Base-by-base conservation (phyloP, 2,888 invertebrate species). In the Bedellia somnulentella region DNA sequence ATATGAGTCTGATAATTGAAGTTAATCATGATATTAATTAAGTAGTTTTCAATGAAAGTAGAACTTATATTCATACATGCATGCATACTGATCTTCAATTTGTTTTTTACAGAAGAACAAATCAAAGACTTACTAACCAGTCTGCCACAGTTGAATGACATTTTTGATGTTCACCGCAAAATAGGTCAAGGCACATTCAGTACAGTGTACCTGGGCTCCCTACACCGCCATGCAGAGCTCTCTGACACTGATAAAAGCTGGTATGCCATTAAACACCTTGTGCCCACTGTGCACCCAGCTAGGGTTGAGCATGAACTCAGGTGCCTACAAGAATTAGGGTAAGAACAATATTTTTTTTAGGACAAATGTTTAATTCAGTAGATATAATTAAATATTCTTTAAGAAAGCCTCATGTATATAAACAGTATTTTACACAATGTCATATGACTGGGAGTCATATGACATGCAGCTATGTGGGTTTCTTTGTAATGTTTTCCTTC, bases 121-220 rank as follows among this genome's bases (percentile, higher is more conserved):
- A 77, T 79, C 28, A 43, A 43, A 9, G 63, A 70, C 32, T 49
- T 83, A 22, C 39, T 77, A 11, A 45, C 51, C 10, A 75, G 68
- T 38, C 50, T 87, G 35, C 87, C 87, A 15, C 68, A 79, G 39
- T 52, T 87, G 39, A 78, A 79, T 24, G 77, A 79, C 38, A 70
- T 82, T 37, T 87, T 87, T 48, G 67, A 82, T 39, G 67, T 88
- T 18, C 83, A 85, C 51, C 78, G 78, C 22, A 86, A 87, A 47
- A 84, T 89, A 43, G 89, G 89, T 0, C 85, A 86, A 66, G 93
- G 93, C 11, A 90, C 93, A 2, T 93, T 93, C 50, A 93, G 93
- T 53, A 87, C 87, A 1, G 93, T 93, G 14, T 89, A 87, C 47
- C 61, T 91, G 44, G 93, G 88, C 2, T 83, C 83, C 2, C 57